phyloP scores from a whole-genome alignment of 1,140 invertebrate species.

The Musca domestica region DNA sequence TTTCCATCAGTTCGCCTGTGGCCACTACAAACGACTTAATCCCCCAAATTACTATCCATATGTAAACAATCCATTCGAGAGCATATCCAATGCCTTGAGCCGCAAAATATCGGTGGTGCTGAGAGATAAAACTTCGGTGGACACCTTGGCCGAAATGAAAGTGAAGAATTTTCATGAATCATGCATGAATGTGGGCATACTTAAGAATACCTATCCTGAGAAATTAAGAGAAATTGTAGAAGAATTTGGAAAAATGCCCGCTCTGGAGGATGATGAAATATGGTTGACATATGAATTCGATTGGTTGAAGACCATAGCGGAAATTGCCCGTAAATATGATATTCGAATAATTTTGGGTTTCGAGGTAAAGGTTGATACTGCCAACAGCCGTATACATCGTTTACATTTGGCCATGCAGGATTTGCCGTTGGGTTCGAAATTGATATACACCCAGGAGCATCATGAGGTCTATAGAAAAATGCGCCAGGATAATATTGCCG shows the following conservation, averaged over 20 bases:
- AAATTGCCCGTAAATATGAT: conserved; percentile 31
- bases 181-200: conserved; percentile 24
- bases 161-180: conserved; percentile 37
- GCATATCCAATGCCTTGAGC: too few species aligned
- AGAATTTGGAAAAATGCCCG: conserved; percentile 36
- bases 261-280: conserved; percentile 26
- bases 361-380: conserved; percentile 34
- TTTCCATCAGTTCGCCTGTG: too few species aligned
- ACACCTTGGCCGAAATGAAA: conserved; percentile 31
- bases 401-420: conserved; percentile 33
- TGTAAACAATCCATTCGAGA: too few species aligned
- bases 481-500: conserved; percentile 23
- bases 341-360: conserved; percentile 27
- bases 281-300: conserved; percentile 33
- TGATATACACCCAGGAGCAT: conserved; percentile 33
- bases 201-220: conserved; percentile 15
- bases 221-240: conserved; percentile 29
- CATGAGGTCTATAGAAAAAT: conserved; percentile 29
- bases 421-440: conserved; percentile 26
- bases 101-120: too few species aligned
- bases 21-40: too few species aligned
- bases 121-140: background rate
- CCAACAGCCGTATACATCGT: conserved; percentile 34
- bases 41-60: too few species aligned
- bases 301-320: conserved; percentile 30